Base-by-base conservation (phyloP, 2,888 invertebrate genomes). In the Exocentrus adspersus region DNA sequence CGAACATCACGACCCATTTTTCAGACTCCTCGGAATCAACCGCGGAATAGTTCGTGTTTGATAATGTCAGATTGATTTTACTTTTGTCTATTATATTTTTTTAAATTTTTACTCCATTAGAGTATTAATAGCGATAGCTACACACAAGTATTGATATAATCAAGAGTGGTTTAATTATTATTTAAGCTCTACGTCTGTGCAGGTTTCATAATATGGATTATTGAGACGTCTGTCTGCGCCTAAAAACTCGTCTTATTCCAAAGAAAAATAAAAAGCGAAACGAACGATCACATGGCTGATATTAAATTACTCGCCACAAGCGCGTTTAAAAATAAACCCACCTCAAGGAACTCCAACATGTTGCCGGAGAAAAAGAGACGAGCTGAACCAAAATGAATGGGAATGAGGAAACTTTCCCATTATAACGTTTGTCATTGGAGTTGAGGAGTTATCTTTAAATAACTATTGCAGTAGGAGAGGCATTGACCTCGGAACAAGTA, bases 371-470 rank as follows among this genome's bases (percentile, higher is more conserved):
- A 24, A 43, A 24, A 28, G 5, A 28, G n/a, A 3, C 16, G 43
- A 41, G 41, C 5, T 5, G 14, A 56, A 30, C 17, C 41, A 42
- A 37, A 42, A 24, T 42, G 42, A 14, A 54, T n/a, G 42, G 41
- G 32, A 56, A 56, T 28, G 56, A 57, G 57, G 57, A 57, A 57
- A 46, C 32, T 57, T 57, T 46, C 57, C 46, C 46, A 59, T 59
- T 50, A 51, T 48, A 30, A 43, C 51, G 50, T 59, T 59, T 50
- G 50, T 28, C 50, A 42, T 50, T 59, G 42, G 50, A 46, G 19
- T 46, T 12, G 30, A 48, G 46, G 41, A 59, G 50, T 59, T 50
- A 59, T 59, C 59, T 50, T 51, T 51, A 59, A 59, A 59, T 59
- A 59, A 50, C 59, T 50, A 50, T 59, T 59, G 50, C 59, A 43